A percentile compares a stretch with the other conserved stretches of the same genome.
These are phyloP conservation scores for Cosmia pyralina DNA, from an alignment of 2,888 invertebrate genomes.

Conservation along the genomic window DNA sequence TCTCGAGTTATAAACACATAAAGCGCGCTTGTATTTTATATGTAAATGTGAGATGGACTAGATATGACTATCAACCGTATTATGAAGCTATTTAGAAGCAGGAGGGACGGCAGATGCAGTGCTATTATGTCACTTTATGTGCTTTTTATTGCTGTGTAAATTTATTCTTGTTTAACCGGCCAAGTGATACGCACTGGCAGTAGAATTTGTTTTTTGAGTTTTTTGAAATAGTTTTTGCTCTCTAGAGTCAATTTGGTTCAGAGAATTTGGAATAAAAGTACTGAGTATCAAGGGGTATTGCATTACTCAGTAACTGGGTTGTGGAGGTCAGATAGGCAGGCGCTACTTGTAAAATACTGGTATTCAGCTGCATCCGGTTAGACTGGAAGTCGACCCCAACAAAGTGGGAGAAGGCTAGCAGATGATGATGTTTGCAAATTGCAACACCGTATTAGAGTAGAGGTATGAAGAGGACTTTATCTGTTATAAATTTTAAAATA, in stretches of 20 bases:
- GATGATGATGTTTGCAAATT: too few species aligned
- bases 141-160: slow-evolving; percentile 61
- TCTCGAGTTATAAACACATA: slow-evolving; percentile 47
- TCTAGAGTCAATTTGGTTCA: slow-evolving; percentile 9
- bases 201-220: slow-evolving; percentile 11
- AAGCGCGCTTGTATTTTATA: slow-evolving; percentile 51
- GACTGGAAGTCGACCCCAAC: too few species aligned
- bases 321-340: too few species aligned
- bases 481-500: too few species aligned
- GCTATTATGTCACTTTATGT: slow-evolving; percentile 63
- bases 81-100: slow-evolving; percentile 66
- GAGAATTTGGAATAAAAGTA: background rate
- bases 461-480: background rate
- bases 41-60: slow-evolving; percentile 57
- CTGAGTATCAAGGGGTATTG: too few species aligned
- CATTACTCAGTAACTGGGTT: too few species aligned
- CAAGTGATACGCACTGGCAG: slow-evolving; percentile 25
- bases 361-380: too few species aligned
- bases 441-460: background rate
- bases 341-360: too few species aligned
- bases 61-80: slow-evolving; percentile 63
- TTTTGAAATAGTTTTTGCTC: background rate
- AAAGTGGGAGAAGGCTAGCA: too few species aligned
- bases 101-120: slow-evolving; percentile 57
- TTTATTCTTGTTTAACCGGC: slow-evolving; percentile 38